Evolutionary conservation across 2,113 vertebrate species (phyloP).

Genomic region (Ceratotherium simum): DNA sequence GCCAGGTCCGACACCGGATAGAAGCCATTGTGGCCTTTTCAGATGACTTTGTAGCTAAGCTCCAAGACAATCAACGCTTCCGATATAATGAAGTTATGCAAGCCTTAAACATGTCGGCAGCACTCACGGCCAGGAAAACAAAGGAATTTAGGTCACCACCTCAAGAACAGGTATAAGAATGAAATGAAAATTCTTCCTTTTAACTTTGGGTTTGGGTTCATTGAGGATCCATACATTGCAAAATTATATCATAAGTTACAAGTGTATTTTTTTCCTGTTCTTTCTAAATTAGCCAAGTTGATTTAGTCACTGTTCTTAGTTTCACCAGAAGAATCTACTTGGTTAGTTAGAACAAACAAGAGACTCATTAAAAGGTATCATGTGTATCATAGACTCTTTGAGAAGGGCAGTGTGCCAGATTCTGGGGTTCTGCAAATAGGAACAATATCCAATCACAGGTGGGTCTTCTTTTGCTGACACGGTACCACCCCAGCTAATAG

Average conservation of each 20-base stretch:
- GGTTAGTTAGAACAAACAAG: neutral
- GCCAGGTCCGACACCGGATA: constrained; percentile 96
- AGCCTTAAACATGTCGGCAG: constrained; percentile 98
- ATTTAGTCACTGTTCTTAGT: neutral
- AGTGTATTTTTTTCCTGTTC: neutral
- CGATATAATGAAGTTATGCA: constrained; percentile 99
- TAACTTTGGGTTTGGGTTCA: neutral
- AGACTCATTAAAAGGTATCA: neutral
- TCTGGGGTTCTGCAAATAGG: neutral
- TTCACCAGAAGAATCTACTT: neutral
- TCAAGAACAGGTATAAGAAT: constrained; percentile 94
- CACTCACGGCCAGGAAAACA: constrained; percentile 96
- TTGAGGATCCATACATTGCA: neutral
- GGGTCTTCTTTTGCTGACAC: accelerated
- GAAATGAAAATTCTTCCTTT: neutral
- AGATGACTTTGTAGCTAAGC: constrained; percentile 95
- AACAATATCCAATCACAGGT: neutral
- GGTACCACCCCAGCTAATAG: neutral
- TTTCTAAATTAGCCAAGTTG: neutral
- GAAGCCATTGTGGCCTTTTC: constrained; percentile 98
- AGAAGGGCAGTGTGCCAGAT: neutral
- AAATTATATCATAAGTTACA: neutral
- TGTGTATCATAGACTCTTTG: too few relatives aligned
- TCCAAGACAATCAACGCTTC: constrained; percentile 97
- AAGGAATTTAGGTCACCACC: constrained; percentile 98